These are phyloP conservation scores for Podocnemis expansa DNA, from an alignment of 2,113 vertebrate genomes.

Conservation along the genomic window DNA sequence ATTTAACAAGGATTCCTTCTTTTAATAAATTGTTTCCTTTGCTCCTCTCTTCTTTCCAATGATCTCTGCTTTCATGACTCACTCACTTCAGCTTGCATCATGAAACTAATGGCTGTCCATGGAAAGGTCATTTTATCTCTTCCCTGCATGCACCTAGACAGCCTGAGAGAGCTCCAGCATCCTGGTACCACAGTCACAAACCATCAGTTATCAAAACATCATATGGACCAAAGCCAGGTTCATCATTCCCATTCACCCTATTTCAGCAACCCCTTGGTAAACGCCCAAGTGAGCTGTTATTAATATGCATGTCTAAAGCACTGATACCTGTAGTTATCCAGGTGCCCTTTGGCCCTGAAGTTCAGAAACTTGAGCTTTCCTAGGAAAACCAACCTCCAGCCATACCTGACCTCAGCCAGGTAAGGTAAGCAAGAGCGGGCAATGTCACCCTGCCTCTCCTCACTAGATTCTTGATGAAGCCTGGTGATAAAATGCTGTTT, in stretches of 20 bases:
- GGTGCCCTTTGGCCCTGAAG: neutral
- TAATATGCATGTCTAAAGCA: neutral
- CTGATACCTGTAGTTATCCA: neutral
- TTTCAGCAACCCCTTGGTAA: neutral
- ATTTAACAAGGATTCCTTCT: neutral
- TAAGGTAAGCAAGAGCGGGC: neutral
- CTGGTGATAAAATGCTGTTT: neutral
- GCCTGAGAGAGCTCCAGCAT: neutral
- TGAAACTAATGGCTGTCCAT: constrained; percentile 2
- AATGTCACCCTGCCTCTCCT: neutral
- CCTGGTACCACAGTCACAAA: neutral
- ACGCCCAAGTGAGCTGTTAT: neutral
- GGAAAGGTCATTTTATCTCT: neutral
- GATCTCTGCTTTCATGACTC: neutral
- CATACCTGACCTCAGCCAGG: neutral
- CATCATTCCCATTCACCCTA: neutral
- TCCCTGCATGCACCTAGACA: neutral
- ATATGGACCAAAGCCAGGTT: neutral
- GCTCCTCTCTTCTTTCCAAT: neutral
- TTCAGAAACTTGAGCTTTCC: neutral
- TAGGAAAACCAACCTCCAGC: neutral
- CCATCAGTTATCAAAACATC: neutral
- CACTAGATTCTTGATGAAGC: neutral
- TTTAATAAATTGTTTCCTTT: constrained; percentile 15
- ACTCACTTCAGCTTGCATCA: neutral